Conservation (phyloP, 2,888 invertebrate species). For the Nephrotoma flavescens region DNA sequence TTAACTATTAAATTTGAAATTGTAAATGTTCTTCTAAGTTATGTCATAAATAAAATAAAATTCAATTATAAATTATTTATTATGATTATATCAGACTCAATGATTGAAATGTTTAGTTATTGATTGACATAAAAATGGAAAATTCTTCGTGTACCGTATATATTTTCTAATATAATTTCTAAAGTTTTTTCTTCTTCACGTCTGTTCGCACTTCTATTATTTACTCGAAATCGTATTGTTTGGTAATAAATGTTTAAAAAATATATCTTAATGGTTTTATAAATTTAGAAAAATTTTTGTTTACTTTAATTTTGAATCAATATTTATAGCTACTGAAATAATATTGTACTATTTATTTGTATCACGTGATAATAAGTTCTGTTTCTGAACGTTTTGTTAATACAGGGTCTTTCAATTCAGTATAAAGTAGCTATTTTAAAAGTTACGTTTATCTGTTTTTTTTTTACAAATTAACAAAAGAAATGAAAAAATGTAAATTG, state of each 20-base stretch:
- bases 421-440: no score
- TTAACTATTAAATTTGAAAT: no score
- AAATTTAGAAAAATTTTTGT: not conserved
- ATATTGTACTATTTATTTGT: not conserved
- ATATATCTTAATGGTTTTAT: not conserved
- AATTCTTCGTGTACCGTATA: not conserved
- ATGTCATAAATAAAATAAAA: not conserved
- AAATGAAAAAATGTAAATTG: no score
- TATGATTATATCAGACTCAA: not conserved
- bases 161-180: not conserved
- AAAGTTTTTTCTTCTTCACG: not conserved
- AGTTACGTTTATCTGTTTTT: no score
- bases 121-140: not conserved
- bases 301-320: not conserved
- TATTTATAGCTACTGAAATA: not conserved
- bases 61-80: not conserved
- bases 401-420: no score
- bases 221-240: not conserved
- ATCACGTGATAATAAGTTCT: not conserved
- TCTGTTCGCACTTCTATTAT: not conserved
- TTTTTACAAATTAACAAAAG: no score
- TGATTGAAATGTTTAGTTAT: not conserved
- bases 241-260: not conserved
- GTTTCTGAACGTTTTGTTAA: not conserved
- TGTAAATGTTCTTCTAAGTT: not conserved